phyloP scores from a whole-genome alignment of 2,113 vertebrate genomes.

The Aramus guarauna region DNA sequence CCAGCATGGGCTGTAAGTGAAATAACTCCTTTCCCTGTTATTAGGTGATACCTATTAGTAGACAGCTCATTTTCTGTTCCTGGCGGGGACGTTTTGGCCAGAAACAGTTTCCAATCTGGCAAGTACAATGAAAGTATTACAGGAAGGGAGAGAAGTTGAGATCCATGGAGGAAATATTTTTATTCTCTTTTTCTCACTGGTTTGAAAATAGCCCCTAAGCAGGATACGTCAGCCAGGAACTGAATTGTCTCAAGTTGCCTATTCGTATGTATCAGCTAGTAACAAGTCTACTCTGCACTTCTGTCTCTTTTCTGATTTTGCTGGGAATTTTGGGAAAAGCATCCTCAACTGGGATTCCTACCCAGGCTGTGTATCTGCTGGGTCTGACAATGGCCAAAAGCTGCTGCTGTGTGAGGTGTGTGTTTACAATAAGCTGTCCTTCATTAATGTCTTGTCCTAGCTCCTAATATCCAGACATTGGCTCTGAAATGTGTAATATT shows the following conservation, averaged over 20 bases:
- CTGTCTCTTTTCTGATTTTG: neutral
- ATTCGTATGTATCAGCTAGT: neutral
- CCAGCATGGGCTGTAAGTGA: neutral
- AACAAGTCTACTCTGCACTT: neutral
- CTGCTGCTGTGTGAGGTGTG: neutral
- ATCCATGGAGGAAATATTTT: constrained; percentile 42
- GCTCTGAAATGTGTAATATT: neutral
- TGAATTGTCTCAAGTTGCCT: neutral
- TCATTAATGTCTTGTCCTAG: neutral
- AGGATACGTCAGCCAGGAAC: neutral
- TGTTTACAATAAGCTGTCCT: neutral
- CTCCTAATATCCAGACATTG: neutral
- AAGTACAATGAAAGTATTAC: neutral
- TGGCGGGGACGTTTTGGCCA: neutral
- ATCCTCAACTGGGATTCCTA: neutral
- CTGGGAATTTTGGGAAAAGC: neutral
- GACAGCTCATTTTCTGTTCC: constrained; percentile 25
- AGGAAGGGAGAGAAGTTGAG: constrained; percentile 1
- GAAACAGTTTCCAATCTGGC: constrained; percentile 40
- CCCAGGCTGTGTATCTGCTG: neutral
- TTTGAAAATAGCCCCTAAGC: constrained; percentile 19
- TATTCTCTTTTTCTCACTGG: neutral
- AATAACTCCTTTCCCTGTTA: neutral
- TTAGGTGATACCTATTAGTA: constrained; percentile 28
- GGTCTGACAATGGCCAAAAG: neutral